Conservation (phyloP, 1,140 invertebrate species). For the Mercenaria mercenaria region DNA sequence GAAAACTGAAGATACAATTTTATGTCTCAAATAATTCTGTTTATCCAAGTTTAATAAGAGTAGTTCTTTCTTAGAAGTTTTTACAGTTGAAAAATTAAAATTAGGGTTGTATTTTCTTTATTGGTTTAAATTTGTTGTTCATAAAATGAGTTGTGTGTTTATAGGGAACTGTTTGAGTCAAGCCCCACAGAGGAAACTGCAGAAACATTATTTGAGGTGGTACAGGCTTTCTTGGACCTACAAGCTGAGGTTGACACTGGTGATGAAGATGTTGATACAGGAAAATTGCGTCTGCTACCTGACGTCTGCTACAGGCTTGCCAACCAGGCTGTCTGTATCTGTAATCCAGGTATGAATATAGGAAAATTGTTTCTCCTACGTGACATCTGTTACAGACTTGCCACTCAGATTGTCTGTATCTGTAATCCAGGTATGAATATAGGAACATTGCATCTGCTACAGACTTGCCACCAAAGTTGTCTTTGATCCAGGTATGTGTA, state of each 20-base stretch:
- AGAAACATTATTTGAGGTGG: slow-evolving; percentile 74
- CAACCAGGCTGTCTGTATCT: slow-evolving; percentile 72
- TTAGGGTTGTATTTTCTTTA: too few relatives aligned
- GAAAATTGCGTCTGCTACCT: slow-evolving; percentile 67
- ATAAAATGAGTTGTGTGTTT: too few relatives aligned
- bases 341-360: slow-evolving; percentile 69
- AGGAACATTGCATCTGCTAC: slow-evolving; percentile 62
- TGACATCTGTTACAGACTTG: slow-evolving; percentile 70
- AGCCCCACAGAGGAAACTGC: slow-evolving; percentile 69
- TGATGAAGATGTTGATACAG: slow-evolving; percentile 59
- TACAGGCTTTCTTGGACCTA: slow-evolving; percentile 63
- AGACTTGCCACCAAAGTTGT: slow-evolving; percentile 74
- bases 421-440: slow-evolving; percentile 72
- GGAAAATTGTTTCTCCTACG: slow-evolving; percentile 67
- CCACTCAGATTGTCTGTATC: slow-evolving; percentile 70
- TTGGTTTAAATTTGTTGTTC: too few relatives aligned
- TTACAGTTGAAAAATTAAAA: too few relatives aligned
- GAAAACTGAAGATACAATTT: too few relatives aligned
- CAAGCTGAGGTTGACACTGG: slow-evolving; percentile 61
- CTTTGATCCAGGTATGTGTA: slow-evolving; percentile 57
- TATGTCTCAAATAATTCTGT: too few relatives aligned
- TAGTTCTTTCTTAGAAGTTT: too few relatives aligned
- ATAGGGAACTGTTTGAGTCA: slow-evolving; percentile 75
- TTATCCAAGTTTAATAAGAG: too few relatives aligned
- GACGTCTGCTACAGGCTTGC: slow-evolving; percentile 72